These are phyloP conservation scores for Bombus difficillimus DNA, from an alignment of 1,140 invertebrate genomes.

Conservation along the genomic window DNA sequence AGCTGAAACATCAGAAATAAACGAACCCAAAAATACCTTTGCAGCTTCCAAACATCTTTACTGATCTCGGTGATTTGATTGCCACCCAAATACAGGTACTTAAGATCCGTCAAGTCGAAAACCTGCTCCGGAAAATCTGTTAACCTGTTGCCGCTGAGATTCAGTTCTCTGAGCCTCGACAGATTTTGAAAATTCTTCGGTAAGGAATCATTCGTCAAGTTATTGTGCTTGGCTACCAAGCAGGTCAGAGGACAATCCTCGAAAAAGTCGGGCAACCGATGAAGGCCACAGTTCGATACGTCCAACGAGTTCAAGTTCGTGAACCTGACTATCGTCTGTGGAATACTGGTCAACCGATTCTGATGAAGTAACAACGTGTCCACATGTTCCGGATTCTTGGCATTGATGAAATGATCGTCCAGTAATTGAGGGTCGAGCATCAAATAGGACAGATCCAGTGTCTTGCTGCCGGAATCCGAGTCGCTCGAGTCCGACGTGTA, in stretches of 20 bases:
- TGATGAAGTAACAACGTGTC: conserved; percentile 89
- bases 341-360: conserved; percentile 85
- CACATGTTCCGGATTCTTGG: conserved; percentile 85
- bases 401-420: conserved; percentile 84
- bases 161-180: conserved; percentile 89
- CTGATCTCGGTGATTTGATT: conserved; percentile 93
- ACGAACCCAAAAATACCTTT: conserved; percentile 83
- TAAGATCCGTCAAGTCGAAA: conserved; percentile 89
- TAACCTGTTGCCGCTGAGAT: conserved; percentile 95
- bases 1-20: background rate
- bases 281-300: conserved; percentile 93
- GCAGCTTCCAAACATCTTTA: conserved; percentile 91
- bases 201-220: conserved; percentile 90
- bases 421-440: conserved; percentile 84
- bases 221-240: conserved; percentile 94
- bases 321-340: conserved; percentile 85
- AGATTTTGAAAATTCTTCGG: conserved; percentile 91
- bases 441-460: conserved; percentile 88
- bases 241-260: conserved; percentile 88
- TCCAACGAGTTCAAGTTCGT: conserved; percentile 89
- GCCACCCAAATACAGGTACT: conserved; percentile 94
- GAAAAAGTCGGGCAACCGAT: conserved; percentile 89
- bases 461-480: conserved; percentile 86
- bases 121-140: conserved; percentile 93
- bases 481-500: conserved; percentile 92